Evolutionary conservation across 1,140 invertebrate species (phyloP).

Genomic region (Ylistrum balloti): DNA sequence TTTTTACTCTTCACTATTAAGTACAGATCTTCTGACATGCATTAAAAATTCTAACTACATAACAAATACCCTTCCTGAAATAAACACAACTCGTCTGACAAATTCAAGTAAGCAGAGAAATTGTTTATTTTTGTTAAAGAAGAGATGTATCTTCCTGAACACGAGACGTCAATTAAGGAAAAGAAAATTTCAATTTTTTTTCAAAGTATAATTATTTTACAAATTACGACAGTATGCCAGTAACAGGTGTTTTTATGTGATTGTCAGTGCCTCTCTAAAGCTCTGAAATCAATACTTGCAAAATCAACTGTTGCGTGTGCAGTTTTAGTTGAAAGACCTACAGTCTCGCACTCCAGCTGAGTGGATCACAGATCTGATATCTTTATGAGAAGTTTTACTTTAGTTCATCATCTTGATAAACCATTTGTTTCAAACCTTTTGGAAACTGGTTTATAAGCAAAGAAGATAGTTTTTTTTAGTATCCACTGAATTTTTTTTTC

Average conservation of each 20-base stretch:
- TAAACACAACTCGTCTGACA: neutral
- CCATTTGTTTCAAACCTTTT: too few species aligned
- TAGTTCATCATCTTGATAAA: too few species aligned
- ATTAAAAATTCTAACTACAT: neutral
- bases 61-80: neutral
- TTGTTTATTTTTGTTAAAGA: neutral
- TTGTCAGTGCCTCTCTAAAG: neutral
- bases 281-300: slow-evolving; percentile 18
- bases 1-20: too few species aligned
- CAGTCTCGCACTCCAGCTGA: too few species aligned
- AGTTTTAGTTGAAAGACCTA: too few species aligned
- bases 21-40: neutral
- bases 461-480: too few species aligned
- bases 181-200: neutral
- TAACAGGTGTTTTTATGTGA: neutral
- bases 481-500: too few species aligned
- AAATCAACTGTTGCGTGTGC: neutral
- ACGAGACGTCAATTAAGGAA: neutral
- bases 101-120: neutral
- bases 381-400: too few species aligned
- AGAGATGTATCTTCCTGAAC: neutral
- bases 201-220: neutral
- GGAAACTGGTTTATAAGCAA: too few species aligned
- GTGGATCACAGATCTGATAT: too few species aligned
- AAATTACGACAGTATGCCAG: neutral